phyloP scores from a whole-genome alignment of 2,113 vertebrate species.

The Thomomys bottae region DNA sequence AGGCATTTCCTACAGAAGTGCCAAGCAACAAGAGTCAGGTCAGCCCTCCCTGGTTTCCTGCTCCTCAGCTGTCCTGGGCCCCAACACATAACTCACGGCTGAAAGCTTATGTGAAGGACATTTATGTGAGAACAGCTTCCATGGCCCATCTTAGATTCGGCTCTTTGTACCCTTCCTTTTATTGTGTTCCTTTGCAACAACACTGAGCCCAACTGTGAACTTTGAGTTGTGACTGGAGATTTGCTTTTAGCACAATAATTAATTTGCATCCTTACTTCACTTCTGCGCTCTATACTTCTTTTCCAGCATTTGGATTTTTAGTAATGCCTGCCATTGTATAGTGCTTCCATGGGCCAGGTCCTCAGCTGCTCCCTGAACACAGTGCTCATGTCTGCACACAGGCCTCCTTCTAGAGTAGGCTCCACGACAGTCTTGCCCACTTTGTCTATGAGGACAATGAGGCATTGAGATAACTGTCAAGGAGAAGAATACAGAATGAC shows the following conservation, averaged over 20 bases:
- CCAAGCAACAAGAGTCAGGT: neutral
- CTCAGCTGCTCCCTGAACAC: neutral
- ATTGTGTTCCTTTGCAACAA: slow-evolving; percentile 14
- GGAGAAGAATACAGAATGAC: neutral
- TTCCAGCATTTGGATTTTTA: neutral
- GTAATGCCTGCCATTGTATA: neutral
- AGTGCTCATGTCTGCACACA: too few relatives aligned
- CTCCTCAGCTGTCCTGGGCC: neutral
- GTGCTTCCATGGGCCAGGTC: fast-evolving
- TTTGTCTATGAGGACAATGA: neutral
- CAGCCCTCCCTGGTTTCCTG: neutral
- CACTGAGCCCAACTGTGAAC: neutral
- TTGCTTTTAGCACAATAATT: neutral
- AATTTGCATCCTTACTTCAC: neutral
- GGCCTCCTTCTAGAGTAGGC: neutral
- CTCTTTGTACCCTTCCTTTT: neutral
- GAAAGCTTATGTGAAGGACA: neutral
- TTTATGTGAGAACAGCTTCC: neutral
- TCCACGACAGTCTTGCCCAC: neutral
- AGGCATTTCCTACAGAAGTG: slow-evolving; percentile 90
- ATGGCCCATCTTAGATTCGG: neutral
- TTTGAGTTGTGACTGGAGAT: neutral
- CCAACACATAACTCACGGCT: neutral
- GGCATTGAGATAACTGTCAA: neutral
- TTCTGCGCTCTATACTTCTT: too few relatives aligned